These are phyloP conservation scores for Choristoneura rosaceana DNA, from an alignment of 2,888 invertebrate species.

Conservation along the genomic window DNA sequence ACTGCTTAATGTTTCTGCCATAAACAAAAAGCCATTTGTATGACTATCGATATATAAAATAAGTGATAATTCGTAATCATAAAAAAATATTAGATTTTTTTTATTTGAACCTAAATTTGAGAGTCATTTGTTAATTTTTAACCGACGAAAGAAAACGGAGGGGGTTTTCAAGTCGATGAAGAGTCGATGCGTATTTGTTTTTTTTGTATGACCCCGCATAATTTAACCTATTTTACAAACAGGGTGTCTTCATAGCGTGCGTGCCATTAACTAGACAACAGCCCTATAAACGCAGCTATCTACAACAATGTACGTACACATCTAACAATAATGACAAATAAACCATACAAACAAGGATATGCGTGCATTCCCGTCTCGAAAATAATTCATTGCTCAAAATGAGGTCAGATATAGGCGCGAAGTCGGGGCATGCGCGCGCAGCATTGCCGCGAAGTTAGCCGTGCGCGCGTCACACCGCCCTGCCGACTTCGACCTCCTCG, in stretches of 20 bases:
- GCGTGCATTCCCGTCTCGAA: conserved; percentile 70
- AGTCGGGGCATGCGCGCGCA: conserved; percentile 50
- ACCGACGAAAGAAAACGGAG: no score
- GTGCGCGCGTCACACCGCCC: conserved; percentile 48
- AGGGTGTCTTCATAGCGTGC: neutral
- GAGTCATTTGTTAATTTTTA: no score
- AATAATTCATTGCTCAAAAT: conserved; percentile 77
- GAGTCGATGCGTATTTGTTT: no score
- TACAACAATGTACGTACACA: neutral
- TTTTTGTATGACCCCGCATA: no score
- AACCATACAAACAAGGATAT: conserved; percentile 50
- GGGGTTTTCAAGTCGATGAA: no score
- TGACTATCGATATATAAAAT: no score
- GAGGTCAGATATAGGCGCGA: conserved; percentile 68
- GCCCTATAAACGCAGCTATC: neutral
- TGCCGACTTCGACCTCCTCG: conserved; percentile 47
- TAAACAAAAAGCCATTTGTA: no score
- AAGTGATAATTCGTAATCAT: no score
- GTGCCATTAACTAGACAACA: neutral
- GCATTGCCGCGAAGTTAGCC: conserved; percentile 44
- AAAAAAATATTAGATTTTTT: no score
- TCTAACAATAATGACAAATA: conserved; percentile 32
- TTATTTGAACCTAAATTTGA: no score
- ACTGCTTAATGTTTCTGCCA: no score
- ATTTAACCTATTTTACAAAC: neutral